Percentiles rank a stretch among this genome's conserved stretches.
Conservation (phyloP, 2,888 invertebrate genomes). For the Pyralis farinalis region DNA sequence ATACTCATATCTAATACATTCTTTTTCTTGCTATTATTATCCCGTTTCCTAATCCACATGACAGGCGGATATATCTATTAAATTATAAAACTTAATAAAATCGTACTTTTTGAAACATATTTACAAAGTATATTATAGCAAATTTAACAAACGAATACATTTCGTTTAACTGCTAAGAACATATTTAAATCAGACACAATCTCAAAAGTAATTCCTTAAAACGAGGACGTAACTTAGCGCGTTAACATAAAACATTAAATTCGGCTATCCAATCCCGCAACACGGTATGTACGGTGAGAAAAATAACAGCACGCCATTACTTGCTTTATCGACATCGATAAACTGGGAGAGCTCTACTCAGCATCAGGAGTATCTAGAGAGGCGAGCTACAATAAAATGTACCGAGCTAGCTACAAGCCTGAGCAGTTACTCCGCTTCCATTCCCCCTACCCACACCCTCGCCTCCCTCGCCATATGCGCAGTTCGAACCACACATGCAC, state of each 20-base stretch:
- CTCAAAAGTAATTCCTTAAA: slow-evolving; percentile 28
- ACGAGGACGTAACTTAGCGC: slow-evolving; percentile 32
- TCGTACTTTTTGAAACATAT: too few species aligned
- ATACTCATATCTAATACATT: too few species aligned
- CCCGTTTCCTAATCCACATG: too few species aligned
- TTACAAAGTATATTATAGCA: neutral
- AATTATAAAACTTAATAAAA: too few species aligned
- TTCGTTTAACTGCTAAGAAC: slow-evolving; percentile 1
- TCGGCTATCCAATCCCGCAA: slow-evolving; percentile 39
- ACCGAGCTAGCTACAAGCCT: slow-evolving; percentile 76
- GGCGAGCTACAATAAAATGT: slow-evolving; percentile 79
- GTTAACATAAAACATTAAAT: slow-evolving; percentile 45
- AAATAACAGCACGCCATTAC: slow-evolving; percentile 53
- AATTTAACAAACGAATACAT: slow-evolving; percentile 8
- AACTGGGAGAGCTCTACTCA: slow-evolving; percentile 42
- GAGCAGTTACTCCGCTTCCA: slow-evolving; percentile 66
- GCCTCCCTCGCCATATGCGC: slow-evolving; percentile 61
- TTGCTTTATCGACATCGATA: slow-evolving; percentile 70
- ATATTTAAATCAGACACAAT: slow-evolving; percentile 20
- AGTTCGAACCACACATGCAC: slow-evolving; percentile 47
- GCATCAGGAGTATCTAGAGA: slow-evolving; percentile 69
- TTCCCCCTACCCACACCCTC: slow-evolving; percentile 35
- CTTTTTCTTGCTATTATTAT: too few species aligned
- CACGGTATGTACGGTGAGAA: slow-evolving; percentile 37
- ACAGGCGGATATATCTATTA: too few species aligned